Percentiles rank a stretch among this genome's conserved stretches.
phyloP scores from a whole-genome alignment of 2,797 vertebrate species.

The Argyrosomus regius region DNA sequence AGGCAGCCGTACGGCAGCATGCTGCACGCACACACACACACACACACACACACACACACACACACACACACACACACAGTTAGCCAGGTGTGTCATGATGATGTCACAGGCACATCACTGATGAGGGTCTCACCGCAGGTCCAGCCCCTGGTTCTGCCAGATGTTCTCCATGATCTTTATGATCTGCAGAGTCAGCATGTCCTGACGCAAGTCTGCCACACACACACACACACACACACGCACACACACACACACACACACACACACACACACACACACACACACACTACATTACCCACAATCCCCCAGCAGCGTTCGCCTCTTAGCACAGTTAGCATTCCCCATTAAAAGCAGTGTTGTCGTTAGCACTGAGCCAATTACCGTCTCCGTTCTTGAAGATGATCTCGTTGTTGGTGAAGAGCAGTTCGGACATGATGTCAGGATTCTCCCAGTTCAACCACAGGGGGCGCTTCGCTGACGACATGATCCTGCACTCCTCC shows the following conservation, averaged over 20 bases:
- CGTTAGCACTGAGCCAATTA: conserved; percentile 23
- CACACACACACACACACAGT: conserved; percentile 23
- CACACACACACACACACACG: conserved; percentile 18
- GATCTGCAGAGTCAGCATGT: conserved; percentile 87
- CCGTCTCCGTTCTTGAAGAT: conserved; percentile 89
- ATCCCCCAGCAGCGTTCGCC: not conserved
- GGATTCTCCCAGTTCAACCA: conserved; percentile 90
- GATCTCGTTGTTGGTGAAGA: conserved; percentile 88
- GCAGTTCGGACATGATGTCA: conserved; percentile 87
- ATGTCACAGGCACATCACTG: conserved; percentile 16
- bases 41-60: conserved; percentile 24
- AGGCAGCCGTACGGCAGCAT: conserved; percentile 88
- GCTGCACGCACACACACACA: conserved; percentile 56
- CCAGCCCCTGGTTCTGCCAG: conserved; percentile 87
- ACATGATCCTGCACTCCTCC: conserved; percentile 88
- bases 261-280: conserved; percentile 8
- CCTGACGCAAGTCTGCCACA: conserved; percentile 83
- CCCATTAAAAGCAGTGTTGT: not conserved
- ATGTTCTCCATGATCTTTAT: conserved; percentile 88
- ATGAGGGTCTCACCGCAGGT: conserved; percentile 78
- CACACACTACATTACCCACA: conserved; percentile 15
- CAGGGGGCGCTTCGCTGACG: conserved; percentile 85
- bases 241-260: not conserved
- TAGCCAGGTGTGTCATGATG: conserved; percentile 9
- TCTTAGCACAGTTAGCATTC: not conserved